Evolutionary conservation across 2,113 vertebrate genomes (phyloP), one percentile per base, ranked within the genome.

Genomic region (Mohoua ochrocephala): DNA sequence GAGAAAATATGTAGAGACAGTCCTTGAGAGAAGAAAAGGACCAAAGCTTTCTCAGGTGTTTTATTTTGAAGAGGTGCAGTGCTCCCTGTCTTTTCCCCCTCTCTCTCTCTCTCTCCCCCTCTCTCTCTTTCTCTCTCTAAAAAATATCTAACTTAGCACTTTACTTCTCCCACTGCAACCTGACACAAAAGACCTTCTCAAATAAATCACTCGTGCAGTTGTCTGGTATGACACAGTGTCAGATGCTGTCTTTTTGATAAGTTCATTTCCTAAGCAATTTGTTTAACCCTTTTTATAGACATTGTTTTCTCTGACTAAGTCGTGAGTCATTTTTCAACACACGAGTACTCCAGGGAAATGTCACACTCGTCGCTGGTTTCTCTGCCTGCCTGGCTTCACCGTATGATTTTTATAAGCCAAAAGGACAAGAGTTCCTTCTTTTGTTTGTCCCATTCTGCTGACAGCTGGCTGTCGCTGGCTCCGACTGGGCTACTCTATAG

Each of bases 231-330:
- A 96, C 95, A 97, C 39, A 26, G 83, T 96, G 95, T 96, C 95
- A 97, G 92, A 95, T 92, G 95, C 95, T 96, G 95, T 95, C 95
- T 97, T 96, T 95, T 96, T 96, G 95, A 96, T 96, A 96, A 96
- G 93, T 94, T 96, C 93, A 84, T 96, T 96, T 95, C 92, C 95
- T 91, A 88, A 95, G 93, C 79, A 92, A 94, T 91, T 96, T 95
- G 90, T 94, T 96, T 96, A 96, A 97, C 95, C 96, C 93, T 93
- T 96, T 94, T 95, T 91, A 90, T 88, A 96, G 95, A 56, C 52
- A 74, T 68, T 94, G 90, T 93, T 96, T 92, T 94, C 79, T 95
- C 68, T 96, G 83, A 94, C 88, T 93, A 88, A 97, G 87, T 77
- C 22, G 1, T 95, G 93, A 96, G 64, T 96, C 96, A 96, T 94